A percentile compares a stretch with the other conserved stretches of the same genome.
phyloP scores from a whole-genome alignment of 1,140 invertebrate genomes.

The Leptinotarsa undecemlineata region DNA sequence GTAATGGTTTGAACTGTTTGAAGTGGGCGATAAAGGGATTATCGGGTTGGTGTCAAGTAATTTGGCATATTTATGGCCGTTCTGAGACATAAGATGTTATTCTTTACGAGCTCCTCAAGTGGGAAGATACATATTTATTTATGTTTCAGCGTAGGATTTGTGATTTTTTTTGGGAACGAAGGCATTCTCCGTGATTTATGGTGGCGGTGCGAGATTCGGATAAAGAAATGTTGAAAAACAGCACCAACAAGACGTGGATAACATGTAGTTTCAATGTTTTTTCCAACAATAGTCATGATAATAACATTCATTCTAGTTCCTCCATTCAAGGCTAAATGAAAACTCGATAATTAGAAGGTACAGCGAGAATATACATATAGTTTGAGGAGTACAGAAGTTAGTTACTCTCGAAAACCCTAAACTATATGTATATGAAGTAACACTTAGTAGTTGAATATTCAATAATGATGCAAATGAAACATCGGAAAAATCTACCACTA shows the following conservation, averaged over 20 bases:
- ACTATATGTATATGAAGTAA: too few relatives aligned
- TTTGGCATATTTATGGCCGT: conserved; percentile 41
- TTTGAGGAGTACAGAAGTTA: too few relatives aligned
- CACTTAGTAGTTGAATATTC: too few relatives aligned
- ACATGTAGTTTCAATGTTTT: too few relatives aligned
- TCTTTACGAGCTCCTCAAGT: conserved; percentile 36
- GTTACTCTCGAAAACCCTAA: too few relatives aligned
- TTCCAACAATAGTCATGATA: too few relatives aligned
- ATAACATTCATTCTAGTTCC: too few relatives aligned
- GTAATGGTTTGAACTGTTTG: conserved; percentile 8
- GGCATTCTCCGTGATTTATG: neutral
- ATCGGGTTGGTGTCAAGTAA: conserved; percentile 39
- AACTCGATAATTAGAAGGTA: too few relatives aligned
- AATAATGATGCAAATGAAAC: too few relatives aligned
- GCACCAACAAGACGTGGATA: neutral
- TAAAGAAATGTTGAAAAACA: neutral
- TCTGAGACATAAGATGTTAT: conserved; percentile 37
- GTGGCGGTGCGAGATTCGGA: neutral
- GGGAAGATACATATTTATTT: conserved; percentile 35
- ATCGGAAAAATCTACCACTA: too few relatives aligned
- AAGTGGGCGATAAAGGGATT: conserved; percentile 38
- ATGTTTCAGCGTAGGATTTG: conserved; percentile 22
- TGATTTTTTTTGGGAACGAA: conserved; percentile 17
- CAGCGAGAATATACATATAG: too few relatives aligned
- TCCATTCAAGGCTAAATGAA: too few relatives aligned